phyloP scores from a whole-genome alignment of 2,888 invertebrate genomes.

The Carpatolechia fugitivella region DNA sequence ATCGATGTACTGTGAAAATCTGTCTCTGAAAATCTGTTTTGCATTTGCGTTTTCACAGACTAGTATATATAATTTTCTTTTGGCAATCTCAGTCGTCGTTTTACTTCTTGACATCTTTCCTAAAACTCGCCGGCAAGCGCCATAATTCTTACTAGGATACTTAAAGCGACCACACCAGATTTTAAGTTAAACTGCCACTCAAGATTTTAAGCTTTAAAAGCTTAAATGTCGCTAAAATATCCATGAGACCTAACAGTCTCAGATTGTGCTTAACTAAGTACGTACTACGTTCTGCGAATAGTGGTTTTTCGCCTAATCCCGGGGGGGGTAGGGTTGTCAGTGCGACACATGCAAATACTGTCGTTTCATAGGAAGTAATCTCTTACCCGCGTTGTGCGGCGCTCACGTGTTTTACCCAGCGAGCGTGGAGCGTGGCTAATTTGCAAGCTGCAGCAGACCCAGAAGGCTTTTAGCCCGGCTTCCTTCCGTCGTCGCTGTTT shows the following conservation, averaged over 20 bases:
- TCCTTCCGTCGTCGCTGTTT: constrained; percentile 66
- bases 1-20: no score
- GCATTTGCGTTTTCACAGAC: no score
- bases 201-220: not conserved
- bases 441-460: constrained; percentile 58
- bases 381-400: constrained; percentile 43
- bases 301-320: constrained; percentile 21
- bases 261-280: constrained; percentile 13
- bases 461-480: constrained; percentile 64
- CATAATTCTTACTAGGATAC: no score
- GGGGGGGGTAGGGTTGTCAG: constrained; percentile 13
- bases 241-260: not conserved
- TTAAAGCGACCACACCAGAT: no score
- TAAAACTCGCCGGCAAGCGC: no score
- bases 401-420: constrained; percentile 56
- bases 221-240: not conserved
- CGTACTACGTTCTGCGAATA: constrained; percentile 20
- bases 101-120: no score
- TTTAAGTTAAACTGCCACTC: not conserved
- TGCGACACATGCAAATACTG: constrained; percentile 39
- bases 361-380: constrained; percentile 55
- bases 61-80: no score
- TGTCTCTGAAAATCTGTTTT: no score
- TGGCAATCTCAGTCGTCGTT: no score
- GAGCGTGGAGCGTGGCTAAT: constrained; percentile 69